Evolutionary conservation across 2,113 vertebrate species (phyloP).

Genomic region (Cyanocitta stelleri): DNA sequence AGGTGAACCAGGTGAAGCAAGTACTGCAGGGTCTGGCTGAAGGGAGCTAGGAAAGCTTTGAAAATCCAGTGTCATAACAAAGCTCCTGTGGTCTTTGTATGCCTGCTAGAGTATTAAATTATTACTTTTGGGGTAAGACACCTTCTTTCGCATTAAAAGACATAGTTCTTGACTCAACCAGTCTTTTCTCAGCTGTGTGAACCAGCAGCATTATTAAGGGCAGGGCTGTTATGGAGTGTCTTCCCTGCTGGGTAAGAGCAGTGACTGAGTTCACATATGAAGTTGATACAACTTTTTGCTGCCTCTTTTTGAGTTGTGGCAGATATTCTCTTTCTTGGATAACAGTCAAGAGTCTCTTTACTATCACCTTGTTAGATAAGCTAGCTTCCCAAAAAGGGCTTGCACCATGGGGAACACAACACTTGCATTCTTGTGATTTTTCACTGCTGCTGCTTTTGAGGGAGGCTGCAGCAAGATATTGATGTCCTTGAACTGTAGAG

Average conservation of each 20-base stretch:
- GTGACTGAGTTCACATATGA: neutral
- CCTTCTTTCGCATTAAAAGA: neutral
- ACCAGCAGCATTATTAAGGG: neutral
- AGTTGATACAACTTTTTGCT: neutral
- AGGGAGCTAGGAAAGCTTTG: neutral
- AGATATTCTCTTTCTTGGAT: neutral
- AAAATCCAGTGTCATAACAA: neutral
- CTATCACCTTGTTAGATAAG: neutral
- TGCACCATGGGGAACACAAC: neutral
- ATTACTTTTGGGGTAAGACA: neutral
- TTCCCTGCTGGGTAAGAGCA: neutral
- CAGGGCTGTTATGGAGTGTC: neutral
- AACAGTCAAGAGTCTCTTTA: neutral
- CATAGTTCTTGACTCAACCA: neutral
- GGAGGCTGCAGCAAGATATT: neutral
- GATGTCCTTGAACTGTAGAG: neutral
- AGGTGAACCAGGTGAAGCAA: neutral
- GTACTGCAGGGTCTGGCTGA: neutral
- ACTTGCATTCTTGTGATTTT: neutral
- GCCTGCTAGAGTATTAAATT: neutral
- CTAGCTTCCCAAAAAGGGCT: neutral
- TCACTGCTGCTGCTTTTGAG: neutral
- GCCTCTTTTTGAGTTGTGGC: neutral
- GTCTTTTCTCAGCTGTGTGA: neutral
- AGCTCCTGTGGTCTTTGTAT: neutral